Evolutionary conservation across 2,888 invertebrate species (phyloP).

Genomic region (Noctua pronuba): DNA sequence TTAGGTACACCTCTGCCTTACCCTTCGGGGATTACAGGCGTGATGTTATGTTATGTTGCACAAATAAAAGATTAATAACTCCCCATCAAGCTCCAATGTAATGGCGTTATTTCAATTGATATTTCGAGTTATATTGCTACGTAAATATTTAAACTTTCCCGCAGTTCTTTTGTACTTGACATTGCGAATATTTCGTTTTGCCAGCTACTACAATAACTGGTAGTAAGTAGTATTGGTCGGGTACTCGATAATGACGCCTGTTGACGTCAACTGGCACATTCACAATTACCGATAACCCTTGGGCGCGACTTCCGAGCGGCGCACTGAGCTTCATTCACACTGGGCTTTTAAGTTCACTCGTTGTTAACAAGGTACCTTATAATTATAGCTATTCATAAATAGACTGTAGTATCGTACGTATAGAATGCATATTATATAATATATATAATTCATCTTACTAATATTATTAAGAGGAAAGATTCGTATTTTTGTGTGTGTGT

Average conservation of each 20-base stretch:
- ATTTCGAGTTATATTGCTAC: background rate
- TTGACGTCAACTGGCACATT: constrained; percentile 70
- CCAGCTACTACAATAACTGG: constrained; percentile 12
- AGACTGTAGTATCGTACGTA: background rate
- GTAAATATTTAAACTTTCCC: background rate
- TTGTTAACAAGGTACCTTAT: background rate
- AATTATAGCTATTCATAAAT: background rate
- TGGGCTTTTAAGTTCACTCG: constrained; percentile 45
- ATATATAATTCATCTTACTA: too few species aligned
- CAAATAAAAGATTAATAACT: background rate
- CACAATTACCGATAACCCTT: constrained; percentile 78
- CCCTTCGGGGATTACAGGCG: too few species aligned
- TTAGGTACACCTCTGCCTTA: too few species aligned
- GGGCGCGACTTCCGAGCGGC: constrained; percentile 75
- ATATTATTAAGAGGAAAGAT: too few species aligned
- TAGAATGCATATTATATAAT: too few species aligned
- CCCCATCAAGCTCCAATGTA: background rate
- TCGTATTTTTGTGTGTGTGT: too few species aligned
- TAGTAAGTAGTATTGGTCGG: constrained; percentile 43
- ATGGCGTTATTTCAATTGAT: too few species aligned
- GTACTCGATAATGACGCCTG: constrained; percentile 55
- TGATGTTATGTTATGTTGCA: too few species aligned
- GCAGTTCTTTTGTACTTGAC: constrained; percentile 22
- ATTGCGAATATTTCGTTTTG: constrained; percentile 32
- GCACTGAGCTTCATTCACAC: constrained; percentile 57